phyloP scores from a whole-genome alignment of 2,888 invertebrate genomes.

The Cremastobaeus sp. region DNA sequence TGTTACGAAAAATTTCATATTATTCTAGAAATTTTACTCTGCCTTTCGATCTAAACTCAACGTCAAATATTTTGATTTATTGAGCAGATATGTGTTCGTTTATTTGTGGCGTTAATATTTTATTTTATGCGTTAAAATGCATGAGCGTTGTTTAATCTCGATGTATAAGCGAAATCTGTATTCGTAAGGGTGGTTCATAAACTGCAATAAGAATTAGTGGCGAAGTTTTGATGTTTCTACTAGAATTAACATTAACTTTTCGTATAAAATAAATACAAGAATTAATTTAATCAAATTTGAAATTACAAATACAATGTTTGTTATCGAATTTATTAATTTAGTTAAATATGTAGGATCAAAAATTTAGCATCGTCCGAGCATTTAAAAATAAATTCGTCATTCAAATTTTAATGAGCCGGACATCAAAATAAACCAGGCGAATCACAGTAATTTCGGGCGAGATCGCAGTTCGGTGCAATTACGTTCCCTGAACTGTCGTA shows the following conservation, averaged over 20 bases:
- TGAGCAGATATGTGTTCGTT: slow-evolving; percentile 21
- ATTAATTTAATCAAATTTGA: slow-evolving; percentile 10
- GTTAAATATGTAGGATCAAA: no score
- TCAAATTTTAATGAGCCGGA: slow-evolving; percentile 43
- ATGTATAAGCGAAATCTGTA: slow-evolving; percentile 21
- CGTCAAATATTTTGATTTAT: slow-evolving; percentile 44
- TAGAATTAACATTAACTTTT: no score
- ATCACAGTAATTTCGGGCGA: slow-evolving; percentile 24
- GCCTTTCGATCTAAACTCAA: slow-evolving; percentile 6
- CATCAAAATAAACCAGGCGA: slow-evolving; percentile 44
- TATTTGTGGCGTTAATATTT: slow-evolving; percentile 46
- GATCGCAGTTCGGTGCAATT: slow-evolving; percentile 55
- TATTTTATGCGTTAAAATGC: slow-evolving; percentile 23
- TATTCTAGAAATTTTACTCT: slow-evolving; percentile 15
- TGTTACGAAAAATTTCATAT: slow-evolving; percentile 28
- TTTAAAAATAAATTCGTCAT: no score
- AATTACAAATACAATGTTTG: no score
- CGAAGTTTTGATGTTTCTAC: slow-evolving; percentile 10
- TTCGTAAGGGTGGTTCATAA: slow-evolving; percentile 27
- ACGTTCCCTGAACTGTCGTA: slow-evolving; percentile 58
- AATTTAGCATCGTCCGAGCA: background rate
- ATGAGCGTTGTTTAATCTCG: slow-evolving; percentile 28
- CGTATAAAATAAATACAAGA: no score
- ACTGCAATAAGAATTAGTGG: slow-evolving; percentile 21
- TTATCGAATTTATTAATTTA: no score